Percentiles rank a stretch among this genome's conserved stretches.
Conservation (phyloP, 2,797 vertebrate genomes). For the Tapera naevia region DNA sequence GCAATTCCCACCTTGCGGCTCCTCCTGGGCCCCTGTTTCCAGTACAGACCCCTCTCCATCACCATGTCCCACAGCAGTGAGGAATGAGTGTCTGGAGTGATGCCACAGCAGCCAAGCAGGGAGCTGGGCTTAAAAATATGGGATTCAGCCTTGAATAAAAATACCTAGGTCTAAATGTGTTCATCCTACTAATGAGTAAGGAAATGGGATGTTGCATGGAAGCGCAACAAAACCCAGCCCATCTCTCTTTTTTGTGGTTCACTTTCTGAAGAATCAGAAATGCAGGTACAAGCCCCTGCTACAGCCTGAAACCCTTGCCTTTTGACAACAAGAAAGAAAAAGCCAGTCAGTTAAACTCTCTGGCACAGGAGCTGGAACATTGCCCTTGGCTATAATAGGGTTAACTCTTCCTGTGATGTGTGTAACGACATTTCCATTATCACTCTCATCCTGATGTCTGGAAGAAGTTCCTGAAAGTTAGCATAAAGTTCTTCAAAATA, state of each 20-base stretch:
- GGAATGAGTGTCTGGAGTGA: rapidly evolving
- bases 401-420: background rate
- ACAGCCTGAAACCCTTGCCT: background rate
- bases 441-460: background rate
- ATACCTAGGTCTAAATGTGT: background rate
- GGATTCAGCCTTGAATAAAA: background rate
- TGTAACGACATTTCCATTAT: background rate
- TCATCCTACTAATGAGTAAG: background rate
- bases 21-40: too few species aligned
- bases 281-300: background rate
- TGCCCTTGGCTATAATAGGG: background rate
- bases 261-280: background rate
- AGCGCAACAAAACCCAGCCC: too few species aligned
- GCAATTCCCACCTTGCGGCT: background rate
- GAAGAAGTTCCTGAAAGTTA: background rate
- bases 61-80: background rate
- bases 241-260: background rate
- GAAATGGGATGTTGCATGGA: background rate
- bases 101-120: background rate
- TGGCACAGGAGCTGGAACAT: background rate
- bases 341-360: background rate
- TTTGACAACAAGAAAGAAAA: background rate
- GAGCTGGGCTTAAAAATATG: rapidly evolving
- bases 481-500: background rate
- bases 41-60: too few species aligned